phyloP scores from a whole-genome alignment of 1,140 invertebrate species.

The Calephelis virginiensis region DNA sequence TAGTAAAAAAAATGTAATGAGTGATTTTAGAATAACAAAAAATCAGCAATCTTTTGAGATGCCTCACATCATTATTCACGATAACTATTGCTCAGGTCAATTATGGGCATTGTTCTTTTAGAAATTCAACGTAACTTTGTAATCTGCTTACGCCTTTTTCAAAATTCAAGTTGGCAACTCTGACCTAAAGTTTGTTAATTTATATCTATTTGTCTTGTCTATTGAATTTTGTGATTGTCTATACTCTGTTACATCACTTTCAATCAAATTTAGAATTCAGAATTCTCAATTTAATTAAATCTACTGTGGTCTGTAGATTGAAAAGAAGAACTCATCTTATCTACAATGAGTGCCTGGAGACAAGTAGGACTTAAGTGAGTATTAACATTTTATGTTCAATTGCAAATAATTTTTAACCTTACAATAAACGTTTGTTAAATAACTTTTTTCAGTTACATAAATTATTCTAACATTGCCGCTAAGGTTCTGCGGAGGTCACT shows the following conservation, averaged over 20 bases:
- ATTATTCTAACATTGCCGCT: slow-evolving; percentile 94
- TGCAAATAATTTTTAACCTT: not conserved
- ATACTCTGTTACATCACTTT: slow-evolving; percentile 47
- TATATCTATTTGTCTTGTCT: not conserved
- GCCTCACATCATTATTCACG: too few species aligned
- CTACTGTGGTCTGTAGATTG: slow-evolving; percentile 23
- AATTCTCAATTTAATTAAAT: slow-evolving; percentile 36
- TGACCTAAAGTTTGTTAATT: not conserved
- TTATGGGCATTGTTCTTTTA: too few species aligned
- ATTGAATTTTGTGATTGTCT: slow-evolving; percentile 4
- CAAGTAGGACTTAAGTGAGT: slow-evolving; percentile 69
- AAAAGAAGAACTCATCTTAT: slow-evolving; percentile 22
- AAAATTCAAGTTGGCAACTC: too few species aligned
- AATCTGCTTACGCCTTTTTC: too few species aligned
- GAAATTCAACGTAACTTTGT: too few species aligned
- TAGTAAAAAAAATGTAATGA: too few species aligned
- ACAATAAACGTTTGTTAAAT: not conserved
- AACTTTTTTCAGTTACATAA: slow-evolving; percentile 86
- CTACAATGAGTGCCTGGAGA: slow-evolving; percentile 72
- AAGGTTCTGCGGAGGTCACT: slow-evolving; percentile 87
- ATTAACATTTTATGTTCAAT: not conserved
- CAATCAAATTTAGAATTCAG: slow-evolving; percentile 25
- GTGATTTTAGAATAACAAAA: too few species aligned
- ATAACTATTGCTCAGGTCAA: too few species aligned
- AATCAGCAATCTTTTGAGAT: too few species aligned